These are phyloP conservation scores for Uria lomvia DNA, from an alignment of 2,113 vertebrate species.

Conservation along the genomic window DNA sequence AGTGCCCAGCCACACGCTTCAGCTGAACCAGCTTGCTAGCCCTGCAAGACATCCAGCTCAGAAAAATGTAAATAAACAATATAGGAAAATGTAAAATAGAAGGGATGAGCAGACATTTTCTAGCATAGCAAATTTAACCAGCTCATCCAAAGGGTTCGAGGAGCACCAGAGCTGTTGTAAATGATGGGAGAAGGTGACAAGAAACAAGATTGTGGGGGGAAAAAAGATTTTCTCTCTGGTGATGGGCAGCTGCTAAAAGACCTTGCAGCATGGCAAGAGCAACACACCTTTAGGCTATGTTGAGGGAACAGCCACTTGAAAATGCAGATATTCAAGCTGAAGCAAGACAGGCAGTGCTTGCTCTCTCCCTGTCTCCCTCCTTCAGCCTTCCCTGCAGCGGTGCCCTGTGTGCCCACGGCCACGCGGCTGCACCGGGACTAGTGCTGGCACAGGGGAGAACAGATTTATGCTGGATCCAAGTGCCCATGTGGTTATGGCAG, in stretches of 20 bases:
- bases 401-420: background rate
- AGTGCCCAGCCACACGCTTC: background rate
- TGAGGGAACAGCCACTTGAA: background rate
- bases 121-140: background rate
- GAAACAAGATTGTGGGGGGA: accelerated
- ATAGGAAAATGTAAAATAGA: background rate
- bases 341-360: background rate
- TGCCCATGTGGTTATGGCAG: background rate
- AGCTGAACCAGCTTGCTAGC: background rate
- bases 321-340: background rate
- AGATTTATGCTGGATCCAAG: background rate
- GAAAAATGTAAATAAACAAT: background rate
- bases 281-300: background rate
- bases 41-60: background rate
- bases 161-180: background rate
- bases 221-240: background rate
- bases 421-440: background rate
- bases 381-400: background rate
- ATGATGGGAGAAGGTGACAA: background rate
- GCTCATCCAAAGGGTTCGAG: background rate
- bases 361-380: background rate
- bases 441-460: background rate
- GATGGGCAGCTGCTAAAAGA: background rate
- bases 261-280: background rate
- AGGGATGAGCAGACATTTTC: background rate